Evolutionary conservation across 2,113 vertebrate genomes (phyloP).

Genomic region (Copsychus sechellarum): DNA sequence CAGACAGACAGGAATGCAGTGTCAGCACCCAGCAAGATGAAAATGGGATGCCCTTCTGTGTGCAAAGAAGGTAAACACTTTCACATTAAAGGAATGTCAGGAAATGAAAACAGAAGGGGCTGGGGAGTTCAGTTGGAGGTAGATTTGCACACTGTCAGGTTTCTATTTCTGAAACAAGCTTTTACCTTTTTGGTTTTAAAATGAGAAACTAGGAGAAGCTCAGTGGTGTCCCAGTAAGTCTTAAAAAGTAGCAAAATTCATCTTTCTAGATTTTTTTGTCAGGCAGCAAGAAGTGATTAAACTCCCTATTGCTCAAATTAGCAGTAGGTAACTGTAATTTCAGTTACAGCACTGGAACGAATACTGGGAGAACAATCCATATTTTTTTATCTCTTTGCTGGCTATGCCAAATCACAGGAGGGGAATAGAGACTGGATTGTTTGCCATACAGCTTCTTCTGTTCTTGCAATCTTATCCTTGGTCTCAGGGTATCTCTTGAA

Average conservation of each 20-base stretch:
- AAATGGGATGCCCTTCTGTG: not conserved
- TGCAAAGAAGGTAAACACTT: not conserved
- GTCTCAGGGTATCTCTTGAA: not conserved
- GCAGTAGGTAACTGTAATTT: not conserved
- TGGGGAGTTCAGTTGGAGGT: not conserved
- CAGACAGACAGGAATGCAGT: constrained; percentile 9
- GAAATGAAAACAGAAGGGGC: not conserved
- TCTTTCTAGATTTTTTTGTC: not conserved
- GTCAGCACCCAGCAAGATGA: constrained; percentile 24
- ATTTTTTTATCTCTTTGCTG: not conserved
- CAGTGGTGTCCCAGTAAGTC: not conserved
- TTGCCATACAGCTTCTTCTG: not conserved
- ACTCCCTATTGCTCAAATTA: not conserved
- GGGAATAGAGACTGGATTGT: not conserved
- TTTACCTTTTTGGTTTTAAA: not conserved
- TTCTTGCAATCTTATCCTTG: not conserved
- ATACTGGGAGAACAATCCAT: not conserved
- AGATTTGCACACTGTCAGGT: not conserved
- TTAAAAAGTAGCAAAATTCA: not conserved
- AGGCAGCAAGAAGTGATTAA: not conserved
- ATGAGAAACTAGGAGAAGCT: not conserved
- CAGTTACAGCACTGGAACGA: not conserved
- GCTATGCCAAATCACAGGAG: not conserved
- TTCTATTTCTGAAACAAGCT: not conserved
- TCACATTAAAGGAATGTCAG: not conserved